Evolutionary conservation across 2,888 invertebrate species (phyloP), one percentile per base, ranked within the genome.

Genomic region (Baronia brevicornis): DNA sequence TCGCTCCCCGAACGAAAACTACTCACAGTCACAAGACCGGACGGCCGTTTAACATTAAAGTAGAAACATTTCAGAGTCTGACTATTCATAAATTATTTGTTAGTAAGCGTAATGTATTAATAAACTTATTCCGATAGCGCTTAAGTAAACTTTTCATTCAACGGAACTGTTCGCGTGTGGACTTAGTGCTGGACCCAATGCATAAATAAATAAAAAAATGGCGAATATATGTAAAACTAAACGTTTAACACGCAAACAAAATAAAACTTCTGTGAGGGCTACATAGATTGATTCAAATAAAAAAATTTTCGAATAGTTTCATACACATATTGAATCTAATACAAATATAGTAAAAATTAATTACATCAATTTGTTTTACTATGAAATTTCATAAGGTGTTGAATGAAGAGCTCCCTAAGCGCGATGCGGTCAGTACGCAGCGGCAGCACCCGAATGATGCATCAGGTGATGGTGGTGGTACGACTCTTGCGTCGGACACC

Each of bases 401-500:
- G 70, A 84, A 75, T 80, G 74, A 80, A 79, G 64, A 80, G 80
- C 75, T 66, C 70, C 71, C 80, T 85, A 85, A 80, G 80, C 80
- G 82, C 80, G 84, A 38, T 85, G 80, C 32, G 86, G 87, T 91
- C 90, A 92, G 86, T 92, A 92, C 28, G 91, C 91, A 37, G 91
- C 89, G 36, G 92, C 90, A 21, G 91, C 90, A 5, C 91, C 91
- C 13, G 86, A 84, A 47, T 89, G 88, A 66, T 88, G 89, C 86
- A 89, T 87, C 51, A 89, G 63, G 50, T 88, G 89, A 48, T 88
- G 89, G 47, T 88, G 89, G 58, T 84, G 82, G 46, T 84, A 84
- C 26, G 79, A 88, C 48, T 84, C 82, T 45, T 84, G 82, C 34
- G 80, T 63, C 19, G 82, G 82, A 46, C 82, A 82, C 82, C 82